Base-by-base conservation (phyloP, 2,113 vertebrate genomes). In the Passerina amoena region DNA sequence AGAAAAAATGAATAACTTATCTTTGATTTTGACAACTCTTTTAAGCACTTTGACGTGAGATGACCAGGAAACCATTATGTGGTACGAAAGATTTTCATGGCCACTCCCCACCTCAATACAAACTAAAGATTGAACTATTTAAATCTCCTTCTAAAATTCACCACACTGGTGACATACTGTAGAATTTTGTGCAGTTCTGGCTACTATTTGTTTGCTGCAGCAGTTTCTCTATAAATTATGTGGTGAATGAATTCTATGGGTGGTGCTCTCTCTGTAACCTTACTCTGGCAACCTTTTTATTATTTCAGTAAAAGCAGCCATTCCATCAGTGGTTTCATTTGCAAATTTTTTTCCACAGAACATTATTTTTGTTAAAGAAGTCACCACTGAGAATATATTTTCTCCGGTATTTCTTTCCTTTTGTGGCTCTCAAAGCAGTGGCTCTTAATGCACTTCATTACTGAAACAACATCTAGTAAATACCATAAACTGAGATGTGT, bases 121-220 rank as follows among this genome's bases (percentile, higher is more conserved):
- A 82, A 27, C 38, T 31, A 47, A 80, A 83, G 11, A 14, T 17
- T 63, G 4, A 42, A 1, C 4, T 45, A 1, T 78, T 88, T 35
- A 80, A 86, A 73, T 44, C 4, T 75, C 33, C 50, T 54, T 13
- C 24, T 69, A n/a, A 81, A 86, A 69, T 69, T 81, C 57, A 42
- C 12, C 10, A 37, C 6, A 19, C 27, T 0, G 0, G 6, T 68
- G 61, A 7, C 18, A 33, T 21, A 5, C 3, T 30, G 7, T 14
- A 80, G 68, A 72, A 20, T 6, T 53, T 60, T 33, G 6, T 56
- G 18, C 3, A 5, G 6, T 91, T 80, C 40, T 68, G 57, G 27
- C 6, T 73, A 1, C 21, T 25, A 0, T 61, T 81, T 61, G 5
- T 72, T 83, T 86, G 21, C 68, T 56, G 21, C 27, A 83, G 30